Conservation (phyloP, 1,140 invertebrate species). For the Arion vulgaris region DNA sequence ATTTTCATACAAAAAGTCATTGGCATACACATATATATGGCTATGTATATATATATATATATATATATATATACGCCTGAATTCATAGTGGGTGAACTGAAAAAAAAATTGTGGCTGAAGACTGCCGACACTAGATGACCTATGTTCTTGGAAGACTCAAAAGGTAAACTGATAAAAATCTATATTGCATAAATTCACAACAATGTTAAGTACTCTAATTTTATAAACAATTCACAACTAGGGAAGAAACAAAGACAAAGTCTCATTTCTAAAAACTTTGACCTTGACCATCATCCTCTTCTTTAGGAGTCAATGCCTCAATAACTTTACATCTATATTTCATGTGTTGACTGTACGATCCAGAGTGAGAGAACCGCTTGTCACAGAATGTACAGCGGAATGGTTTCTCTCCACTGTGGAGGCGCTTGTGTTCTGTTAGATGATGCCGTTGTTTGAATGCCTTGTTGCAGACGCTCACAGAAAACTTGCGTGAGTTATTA, state of each 20-base stretch:
- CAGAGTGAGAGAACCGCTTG: conserved; percentile 98
- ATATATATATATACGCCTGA: too few relatives aligned
- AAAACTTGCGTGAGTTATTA: conserved; percentile 74
- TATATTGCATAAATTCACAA: background rate
- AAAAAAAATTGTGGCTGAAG: too few relatives aligned
- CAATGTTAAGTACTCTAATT: too few relatives aligned
- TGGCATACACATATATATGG: too few relatives aligned
- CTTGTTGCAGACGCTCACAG: conserved; percentile 93
- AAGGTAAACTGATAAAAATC: too few relatives aligned
- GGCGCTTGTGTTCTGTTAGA: conserved; percentile 96
- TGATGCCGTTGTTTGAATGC: conserved; percentile 99
- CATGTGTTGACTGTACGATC: conserved; percentile 99
- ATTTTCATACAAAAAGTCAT: too few relatives aligned
- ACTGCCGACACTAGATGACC: too few relatives aligned
- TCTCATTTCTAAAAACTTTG: background rate
- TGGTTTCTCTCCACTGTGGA: conserved; percentile 98
- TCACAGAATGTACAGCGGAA: conserved; percentile 98
- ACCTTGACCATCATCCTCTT: conserved; percentile 21
- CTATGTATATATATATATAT: too few relatives aligned
- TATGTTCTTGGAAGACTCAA: too few relatives aligned
- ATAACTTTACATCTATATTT: conserved; percentile 87
- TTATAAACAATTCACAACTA: too few relatives aligned
- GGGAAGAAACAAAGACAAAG: background rate
- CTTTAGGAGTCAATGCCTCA: conserved; percentile 25
- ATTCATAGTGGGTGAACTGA: too few relatives aligned